These are phyloP conservation scores for Lycorma delicatula DNA, from an alignment of 1,140 invertebrate genomes.

Conservation along the genomic window DNA sequence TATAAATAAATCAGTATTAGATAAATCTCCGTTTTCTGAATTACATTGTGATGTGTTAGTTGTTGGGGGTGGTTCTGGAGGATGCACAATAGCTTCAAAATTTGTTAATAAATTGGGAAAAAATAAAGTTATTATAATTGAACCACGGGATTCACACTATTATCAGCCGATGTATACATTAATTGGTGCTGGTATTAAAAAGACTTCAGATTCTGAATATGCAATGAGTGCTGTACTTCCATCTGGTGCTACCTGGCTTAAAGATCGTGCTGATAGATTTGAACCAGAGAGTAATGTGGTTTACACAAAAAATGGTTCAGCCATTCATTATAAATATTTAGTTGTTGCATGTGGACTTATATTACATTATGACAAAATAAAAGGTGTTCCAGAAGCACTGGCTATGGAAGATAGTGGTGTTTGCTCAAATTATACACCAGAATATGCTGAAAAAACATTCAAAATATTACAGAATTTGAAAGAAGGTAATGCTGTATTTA, in stretches of 20 bases:
- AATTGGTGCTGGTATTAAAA: constrained; percentile 79
- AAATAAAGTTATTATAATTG: constrained; percentile 70
- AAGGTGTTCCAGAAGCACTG: constrained; percentile 73
- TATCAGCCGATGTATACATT: constrained; percentile 95
- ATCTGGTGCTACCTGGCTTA: constrained; percentile 65
- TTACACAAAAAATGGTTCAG: constrained; percentile 52
- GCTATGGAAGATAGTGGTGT: constrained; percentile 57
- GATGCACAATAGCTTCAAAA: constrained; percentile 80
- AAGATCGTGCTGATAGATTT: constrained; percentile 61
- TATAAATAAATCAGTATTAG: no score
- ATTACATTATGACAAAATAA: constrained; percentile 76
- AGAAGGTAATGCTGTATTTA: constrained; percentile 83
- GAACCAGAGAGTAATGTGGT: constrained; percentile 67
- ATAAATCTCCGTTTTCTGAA: no score
- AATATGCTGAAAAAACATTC: constrained; percentile 75
- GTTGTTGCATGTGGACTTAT: constrained; percentile 75
- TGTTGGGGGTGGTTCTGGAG: constrained; percentile 90
- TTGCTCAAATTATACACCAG: constrained; percentile 80
- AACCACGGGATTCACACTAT: constrained; percentile 82
- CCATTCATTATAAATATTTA: constrained; percentile 72
- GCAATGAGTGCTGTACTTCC: constrained; percentile 67
- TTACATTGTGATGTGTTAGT: no score
- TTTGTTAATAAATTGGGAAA: constrained; percentile 58
- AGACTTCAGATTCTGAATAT: constrained; percentile 51
- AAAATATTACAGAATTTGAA: constrained; percentile 58